phyloP scores from a whole-genome alignment of 2,888 invertebrate species.

The Monopis laevigella region DNA sequence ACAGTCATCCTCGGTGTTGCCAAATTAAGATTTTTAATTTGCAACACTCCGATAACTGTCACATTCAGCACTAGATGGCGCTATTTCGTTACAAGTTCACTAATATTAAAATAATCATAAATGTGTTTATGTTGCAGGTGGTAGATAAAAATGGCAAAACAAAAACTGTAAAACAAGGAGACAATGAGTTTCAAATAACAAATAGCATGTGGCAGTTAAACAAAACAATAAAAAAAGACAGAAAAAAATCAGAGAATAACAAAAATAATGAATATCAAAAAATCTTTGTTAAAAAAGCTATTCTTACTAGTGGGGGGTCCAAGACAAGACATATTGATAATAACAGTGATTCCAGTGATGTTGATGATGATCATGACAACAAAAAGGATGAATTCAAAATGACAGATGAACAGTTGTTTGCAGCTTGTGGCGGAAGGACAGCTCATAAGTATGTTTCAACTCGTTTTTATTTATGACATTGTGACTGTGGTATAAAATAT shows the following conservation, averaged over 20 bases:
- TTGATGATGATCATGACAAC: constrained; percentile 20
- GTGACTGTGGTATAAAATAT: too few species aligned
- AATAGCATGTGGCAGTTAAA: constrained; percentile 50
- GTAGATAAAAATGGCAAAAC: constrained; percentile 48
- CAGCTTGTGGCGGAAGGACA: constrained; percentile 82
- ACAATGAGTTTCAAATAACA: constrained; percentile 40
- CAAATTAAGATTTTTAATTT: too few species aligned
- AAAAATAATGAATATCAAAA: constrained; percentile 39
- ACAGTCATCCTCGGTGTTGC: too few species aligned
- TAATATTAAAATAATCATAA: too few species aligned
- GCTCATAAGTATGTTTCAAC: constrained; percentile 80
- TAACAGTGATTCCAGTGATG: constrained; percentile 34
- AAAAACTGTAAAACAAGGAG: constrained; percentile 46
- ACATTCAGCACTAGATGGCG: too few species aligned
- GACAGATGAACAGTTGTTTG: constrained; percentile 82
- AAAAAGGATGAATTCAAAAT: constrained; percentile 44
- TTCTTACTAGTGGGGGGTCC: constrained; percentile 37
- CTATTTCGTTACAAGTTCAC: too few species aligned
- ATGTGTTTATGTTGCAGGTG: too few species aligned
- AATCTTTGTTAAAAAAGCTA: constrained; percentile 45
- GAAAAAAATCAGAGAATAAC: too few species aligned
- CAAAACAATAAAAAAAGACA: too few species aligned
- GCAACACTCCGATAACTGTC: too few species aligned
- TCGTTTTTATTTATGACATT: too few species aligned
- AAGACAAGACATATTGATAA: constrained; percentile 30